Conservation (phyloP, 1,140 invertebrate genomes). For the Aphaenogaster rudis region DNA sequence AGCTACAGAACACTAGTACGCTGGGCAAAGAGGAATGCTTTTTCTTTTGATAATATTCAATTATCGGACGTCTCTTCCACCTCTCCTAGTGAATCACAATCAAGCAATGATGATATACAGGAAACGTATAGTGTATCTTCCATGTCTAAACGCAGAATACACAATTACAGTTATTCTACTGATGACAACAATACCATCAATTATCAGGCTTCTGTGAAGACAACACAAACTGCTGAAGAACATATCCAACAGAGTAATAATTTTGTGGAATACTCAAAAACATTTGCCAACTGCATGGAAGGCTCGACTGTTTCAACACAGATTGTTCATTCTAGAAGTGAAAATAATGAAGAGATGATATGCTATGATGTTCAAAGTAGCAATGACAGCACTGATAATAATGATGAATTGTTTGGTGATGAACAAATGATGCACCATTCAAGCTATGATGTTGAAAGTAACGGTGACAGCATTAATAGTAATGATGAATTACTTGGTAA, state of each 20-base stretch:
- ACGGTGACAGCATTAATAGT: no score
- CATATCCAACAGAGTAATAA: neutral
- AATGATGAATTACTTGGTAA: no score
- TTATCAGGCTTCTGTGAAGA: neutral
- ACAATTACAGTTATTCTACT: no score
- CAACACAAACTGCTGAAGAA: neutral
- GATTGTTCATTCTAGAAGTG: neutral
- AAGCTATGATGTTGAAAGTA: no score
- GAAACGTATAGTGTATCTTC: no score
- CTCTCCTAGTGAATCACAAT: neutral
- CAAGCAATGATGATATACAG: neutral
- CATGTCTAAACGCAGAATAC: no score
- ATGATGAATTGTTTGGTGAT: no score
- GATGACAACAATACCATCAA: neutral
- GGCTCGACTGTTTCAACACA: neutral
- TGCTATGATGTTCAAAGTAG: neutral
- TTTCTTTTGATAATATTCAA: neutral
- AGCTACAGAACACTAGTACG: slow-evolving; percentile 1
- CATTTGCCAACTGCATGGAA: neutral
- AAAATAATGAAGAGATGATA: neutral
- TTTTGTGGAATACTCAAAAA: neutral
- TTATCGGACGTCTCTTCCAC: neutral
- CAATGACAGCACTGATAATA: neutral
- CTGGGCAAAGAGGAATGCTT: neutral
- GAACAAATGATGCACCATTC: no score